These are phyloP conservation scores for Drosophila tanythrix DNA, from an alignment of 2,888 invertebrate genomes.

Conservation along the genomic window DNA sequence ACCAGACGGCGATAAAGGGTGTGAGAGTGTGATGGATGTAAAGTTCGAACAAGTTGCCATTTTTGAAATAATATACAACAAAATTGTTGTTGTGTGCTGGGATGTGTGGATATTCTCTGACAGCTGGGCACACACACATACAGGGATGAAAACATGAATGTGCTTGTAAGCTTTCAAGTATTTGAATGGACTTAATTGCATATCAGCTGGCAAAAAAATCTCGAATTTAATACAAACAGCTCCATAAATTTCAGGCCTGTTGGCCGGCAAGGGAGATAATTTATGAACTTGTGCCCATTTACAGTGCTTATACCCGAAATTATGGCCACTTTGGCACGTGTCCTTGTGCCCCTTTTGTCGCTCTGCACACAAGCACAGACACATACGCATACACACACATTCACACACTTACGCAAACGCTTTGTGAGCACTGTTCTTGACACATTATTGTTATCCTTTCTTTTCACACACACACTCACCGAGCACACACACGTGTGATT, in stretches of 20 bases:
- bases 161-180: slow-evolving; percentile 22
- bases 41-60: slow-evolving; percentile 42
- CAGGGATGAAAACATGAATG: neutral
- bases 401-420: slow-evolving; percentile 22
- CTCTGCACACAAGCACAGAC: slow-evolving; percentile 7
- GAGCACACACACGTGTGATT: slow-evolving; percentile 9
- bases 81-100: slow-evolving; percentile 11
- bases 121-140: neutral
- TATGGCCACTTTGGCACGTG: slow-evolving; percentile 52
- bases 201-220: slow-evolving; percentile 26
- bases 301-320: slow-evolving; percentile 53
- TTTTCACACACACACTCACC: slow-evolving; percentile 5
- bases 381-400: slow-evolving; percentile 5
- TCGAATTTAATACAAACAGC: slow-evolving; percentile 5
- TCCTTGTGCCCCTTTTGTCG: slow-evolving; percentile 44
- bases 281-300: slow-evolving; percentile 68
- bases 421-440: slow-evolving; percentile 27
- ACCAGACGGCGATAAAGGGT: neutral
- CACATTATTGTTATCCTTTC: slow-evolving; percentile 40
- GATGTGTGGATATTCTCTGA: slow-evolving; percentile 16
- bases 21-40: slow-evolving; percentile 1
- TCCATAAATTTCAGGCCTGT: slow-evolving; percentile 14
- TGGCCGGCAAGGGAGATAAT: slow-evolving; percentile 44
- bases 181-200: slow-evolving; percentile 41
- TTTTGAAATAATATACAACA: slow-evolving; percentile 42